Base-by-base conservation (phyloP, 2,113 vertebrate species). In the Aix galericulata region DNA sequence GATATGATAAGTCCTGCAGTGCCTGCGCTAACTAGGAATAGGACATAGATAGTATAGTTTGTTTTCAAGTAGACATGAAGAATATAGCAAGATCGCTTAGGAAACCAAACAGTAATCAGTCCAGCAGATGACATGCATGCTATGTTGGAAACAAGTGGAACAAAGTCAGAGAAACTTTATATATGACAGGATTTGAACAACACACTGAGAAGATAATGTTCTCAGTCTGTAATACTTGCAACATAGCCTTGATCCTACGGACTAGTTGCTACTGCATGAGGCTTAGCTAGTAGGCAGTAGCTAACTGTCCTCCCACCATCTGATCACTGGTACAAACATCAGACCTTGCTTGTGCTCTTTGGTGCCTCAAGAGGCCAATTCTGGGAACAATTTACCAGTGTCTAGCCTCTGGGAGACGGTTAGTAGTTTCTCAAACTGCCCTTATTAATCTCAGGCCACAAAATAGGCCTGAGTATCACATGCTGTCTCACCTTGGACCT, bases 401-500 rank as follows among this genome's bases (percentile, higher is more conserved):
- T 27, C 34, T 69, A 78, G 69, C 34, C 40, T 5, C 38, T 68
- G 53, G 42, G 48, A 72, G 55, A 59, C 32, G 40, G 11, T 77
- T 62, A 32, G 52, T 9, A 48, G 13, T 67, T 91, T 86, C 48
- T 92, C 66, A 64, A 52, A 38, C 34, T 60, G 13, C 16, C 16
- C 16, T 56, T 78, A 42, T 27, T 31, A 20, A 75, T 86, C 91
- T 68, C 53, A 86, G 86, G 17, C 46, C 81, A 32, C 6, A 88
- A 56, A 92, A 58, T 27, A 93, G 73, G 81, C 34, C 38, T 63
- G 40, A 86, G 44, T 60, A 72, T 91, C 58, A 31, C 59, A n/a
- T 36, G 20, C 12, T 52, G 63, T 60, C 83, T 93, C 83, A 82
- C 52, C 89, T 84, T 91, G 92, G 86, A 93, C 69, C 73, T 69